Conservation (phyloP, 2,797 vertebrate genomes). For the Gastrophryne carolinensis region DNA sequence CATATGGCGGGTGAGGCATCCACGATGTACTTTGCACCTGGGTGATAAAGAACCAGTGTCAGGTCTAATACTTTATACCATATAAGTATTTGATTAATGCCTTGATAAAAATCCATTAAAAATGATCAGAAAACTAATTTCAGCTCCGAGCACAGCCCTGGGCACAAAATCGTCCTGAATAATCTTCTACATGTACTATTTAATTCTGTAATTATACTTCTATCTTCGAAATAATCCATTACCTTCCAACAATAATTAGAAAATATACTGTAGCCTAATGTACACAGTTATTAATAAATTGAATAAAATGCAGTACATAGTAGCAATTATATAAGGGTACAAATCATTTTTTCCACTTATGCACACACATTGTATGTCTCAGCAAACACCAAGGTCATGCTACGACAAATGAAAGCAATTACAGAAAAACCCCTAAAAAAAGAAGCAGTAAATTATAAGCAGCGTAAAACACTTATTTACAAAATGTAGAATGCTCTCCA, state of each 20-base stretch:
- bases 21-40: slow-evolving; percentile 99
- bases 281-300: not conserved
- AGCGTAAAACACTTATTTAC: too few relatives aligned
- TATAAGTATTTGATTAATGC: slow-evolving; percentile 38
- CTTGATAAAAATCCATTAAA: not conserved
- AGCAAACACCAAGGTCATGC: not conserved
- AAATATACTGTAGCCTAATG: not conserved
- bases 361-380: not conserved
- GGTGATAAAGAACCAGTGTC: slow-evolving; percentile 68
- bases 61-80: slow-evolving; percentile 52
- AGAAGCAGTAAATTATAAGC: not conserved
- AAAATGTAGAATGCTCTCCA: too few relatives aligned
- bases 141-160: not conserved
- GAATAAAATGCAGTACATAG: not conserved
- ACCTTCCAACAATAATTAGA: not conserved
- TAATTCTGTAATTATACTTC: slow-evolving; percentile 6
- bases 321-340: not conserved
- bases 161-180: not conserved
- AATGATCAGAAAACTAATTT: not conserved
- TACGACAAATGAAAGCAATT: not conserved
- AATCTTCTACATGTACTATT: not conserved
- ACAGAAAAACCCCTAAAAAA: not conserved
- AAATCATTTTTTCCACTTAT: too few relatives aligned
- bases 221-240: not conserved
- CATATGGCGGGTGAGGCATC: slow-evolving; percentile 99